phyloP scores from a whole-genome alignment of 2,113 vertebrate species.

The Eulemur rufifrons region DNA sequence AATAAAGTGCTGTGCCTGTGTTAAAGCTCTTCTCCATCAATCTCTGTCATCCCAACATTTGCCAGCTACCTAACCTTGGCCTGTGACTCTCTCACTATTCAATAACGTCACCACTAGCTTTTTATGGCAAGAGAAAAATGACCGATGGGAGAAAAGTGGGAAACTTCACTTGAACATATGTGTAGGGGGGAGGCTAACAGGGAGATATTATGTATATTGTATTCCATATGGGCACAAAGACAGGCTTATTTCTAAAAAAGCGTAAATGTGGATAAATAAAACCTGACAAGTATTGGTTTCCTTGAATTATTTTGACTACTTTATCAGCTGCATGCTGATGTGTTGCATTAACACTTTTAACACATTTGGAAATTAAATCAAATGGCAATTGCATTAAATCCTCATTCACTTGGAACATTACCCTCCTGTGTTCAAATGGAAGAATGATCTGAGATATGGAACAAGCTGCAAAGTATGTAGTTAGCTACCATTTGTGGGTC shows the following conservation, averaged over 20 bases:
- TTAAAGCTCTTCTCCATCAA: not conserved
- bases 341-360: conserved; percentile 75
- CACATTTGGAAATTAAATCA: conserved; percentile 75
- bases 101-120: conserved; percentile 19
- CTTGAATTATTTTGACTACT: conserved; percentile 78
- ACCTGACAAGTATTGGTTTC: conserved; percentile 75
- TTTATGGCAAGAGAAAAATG: conserved; percentile 41
- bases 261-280: conserved; percentile 76
- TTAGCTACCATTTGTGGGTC: not conserved
- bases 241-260: conserved; percentile 67
- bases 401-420: conserved; percentile 58
- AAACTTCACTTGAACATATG: conserved; percentile 67
- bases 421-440: conserved; percentile 48
- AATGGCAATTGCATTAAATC: conserved; percentile 66
- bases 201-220: conserved; percentile 56
- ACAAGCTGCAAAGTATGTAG: not conserved
- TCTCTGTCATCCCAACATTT: not conserved
- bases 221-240: conserved; percentile 66
- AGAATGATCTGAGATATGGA: not conserved
- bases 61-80: not conserved
- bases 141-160: conserved; percentile 68
- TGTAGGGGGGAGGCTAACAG: conserved; percentile 22
- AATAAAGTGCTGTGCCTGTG: not conserved
- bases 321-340: conserved; percentile 74
- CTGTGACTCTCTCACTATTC: not conserved